Conservation (phyloP, 2,888 invertebrate species). For the Boloria selene region DNA sequence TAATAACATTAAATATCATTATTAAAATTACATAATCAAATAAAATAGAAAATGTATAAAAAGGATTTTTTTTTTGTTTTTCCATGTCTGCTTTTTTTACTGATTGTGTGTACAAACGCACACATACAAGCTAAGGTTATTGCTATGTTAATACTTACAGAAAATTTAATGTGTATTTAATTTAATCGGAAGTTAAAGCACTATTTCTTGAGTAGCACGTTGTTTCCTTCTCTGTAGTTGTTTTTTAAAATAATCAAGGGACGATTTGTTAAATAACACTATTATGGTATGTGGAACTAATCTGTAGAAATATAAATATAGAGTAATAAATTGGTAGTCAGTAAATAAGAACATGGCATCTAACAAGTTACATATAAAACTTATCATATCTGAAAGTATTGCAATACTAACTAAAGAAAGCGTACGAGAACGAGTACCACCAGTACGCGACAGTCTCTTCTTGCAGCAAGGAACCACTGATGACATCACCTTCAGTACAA, state of each 20-base stretch:
- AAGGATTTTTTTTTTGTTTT: too few relatives aligned
- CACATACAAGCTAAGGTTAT: too few relatives aligned
- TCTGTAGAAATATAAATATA: conserved; percentile 23
- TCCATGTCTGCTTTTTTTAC: too few relatives aligned
- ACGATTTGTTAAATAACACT: conserved; percentile 38
- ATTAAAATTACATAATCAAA: too few relatives aligned
- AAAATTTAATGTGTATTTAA: too few relatives aligned
- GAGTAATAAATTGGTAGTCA: neutral
- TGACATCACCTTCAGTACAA: conserved; percentile 31
- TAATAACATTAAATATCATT: too few relatives aligned
- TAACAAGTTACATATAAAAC: neutral
- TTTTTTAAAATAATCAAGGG: conserved; percentile 39
- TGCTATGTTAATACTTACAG: too few relatives aligned
- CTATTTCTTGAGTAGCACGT: conserved; percentile 8
- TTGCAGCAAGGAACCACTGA: conserved; percentile 31
- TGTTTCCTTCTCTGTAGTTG: conserved; percentile 10
- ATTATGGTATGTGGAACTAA: conserved; percentile 34
- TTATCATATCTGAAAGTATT: conserved; percentile 36
- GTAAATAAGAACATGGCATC: too few relatives aligned
- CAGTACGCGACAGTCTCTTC: conserved; percentile 20
- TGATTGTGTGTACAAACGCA: too few relatives aligned
- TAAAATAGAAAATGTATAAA: too few relatives aligned
- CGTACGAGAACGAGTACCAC: conserved; percentile 8
- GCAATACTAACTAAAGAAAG: conserved; percentile 34
- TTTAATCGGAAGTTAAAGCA: too few relatives aligned